Conservation (phyloP, 2,888 invertebrate species). For the Tachina grossa region DNA sequence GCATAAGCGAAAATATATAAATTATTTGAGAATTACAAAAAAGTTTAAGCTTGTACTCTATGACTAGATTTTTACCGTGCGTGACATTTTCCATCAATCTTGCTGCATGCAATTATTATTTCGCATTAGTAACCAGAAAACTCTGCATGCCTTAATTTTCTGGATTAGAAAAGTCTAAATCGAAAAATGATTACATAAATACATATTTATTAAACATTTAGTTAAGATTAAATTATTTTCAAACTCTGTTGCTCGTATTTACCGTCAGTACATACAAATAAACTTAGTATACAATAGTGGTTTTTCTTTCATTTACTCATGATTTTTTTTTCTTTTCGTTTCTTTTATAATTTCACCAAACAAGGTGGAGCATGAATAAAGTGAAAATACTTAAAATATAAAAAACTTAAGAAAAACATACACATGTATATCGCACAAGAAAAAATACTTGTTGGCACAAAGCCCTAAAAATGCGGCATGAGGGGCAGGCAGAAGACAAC, state of each 20-base stretch:
- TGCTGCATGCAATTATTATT: not conserved
- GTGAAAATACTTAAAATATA: constrained; percentile 67
- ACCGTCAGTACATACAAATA: constrained; percentile 24
- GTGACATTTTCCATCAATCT: too few relatives aligned
- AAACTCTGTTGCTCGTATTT: constrained; percentile 39
- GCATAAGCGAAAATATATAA: too few relatives aligned
- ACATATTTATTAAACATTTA: not conserved
- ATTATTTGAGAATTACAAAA: too few relatives aligned
- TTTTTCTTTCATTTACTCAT: constrained; percentile 63
- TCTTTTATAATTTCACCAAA: constrained; percentile 63
- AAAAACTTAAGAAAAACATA: constrained; percentile 9
- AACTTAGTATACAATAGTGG: constrained; percentile 28
- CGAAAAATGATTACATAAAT: too few relatives aligned
- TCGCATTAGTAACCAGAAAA: too few relatives aligned
- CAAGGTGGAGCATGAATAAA: constrained; percentile 68
- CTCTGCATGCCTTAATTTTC: too few relatives aligned
- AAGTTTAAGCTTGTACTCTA: too few relatives aligned
- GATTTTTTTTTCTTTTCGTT: constrained; percentile 49
- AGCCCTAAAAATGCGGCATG: constrained; percentile 59
- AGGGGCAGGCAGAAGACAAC: constrained; percentile 24
- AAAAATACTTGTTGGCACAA: constrained; percentile 65
- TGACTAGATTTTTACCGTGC: too few relatives aligned
- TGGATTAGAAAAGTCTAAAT: too few relatives aligned
- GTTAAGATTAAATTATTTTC: constrained; percentile 15
- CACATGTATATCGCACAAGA: constrained; percentile 16